Evolutionary conservation across 2,888 invertebrate species (phyloP).

Genomic region (Tinea pellionella): DNA sequence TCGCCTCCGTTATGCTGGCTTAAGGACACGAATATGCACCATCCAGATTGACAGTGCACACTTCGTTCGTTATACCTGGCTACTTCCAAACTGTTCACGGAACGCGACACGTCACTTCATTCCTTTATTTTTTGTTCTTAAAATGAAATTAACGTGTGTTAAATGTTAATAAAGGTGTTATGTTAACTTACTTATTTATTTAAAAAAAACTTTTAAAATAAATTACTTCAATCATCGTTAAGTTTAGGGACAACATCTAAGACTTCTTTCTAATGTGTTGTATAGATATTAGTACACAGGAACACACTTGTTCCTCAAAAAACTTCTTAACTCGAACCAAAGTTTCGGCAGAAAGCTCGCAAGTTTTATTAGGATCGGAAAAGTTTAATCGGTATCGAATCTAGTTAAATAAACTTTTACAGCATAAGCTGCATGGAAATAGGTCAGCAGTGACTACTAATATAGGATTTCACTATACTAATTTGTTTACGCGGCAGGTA

Average conservation of each 20-base stretch:
- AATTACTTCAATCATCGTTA: too few species aligned
- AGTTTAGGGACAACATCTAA: not conserved
- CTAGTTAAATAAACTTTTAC: slow-evolving; percentile 12
- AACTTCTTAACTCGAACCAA: not conserved
- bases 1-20: too few species aligned
- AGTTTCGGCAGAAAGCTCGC: slow-evolving; percentile 11
- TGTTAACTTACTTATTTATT: too few species aligned
- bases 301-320: not conserved
- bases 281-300: not conserved
- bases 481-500: not conserved
- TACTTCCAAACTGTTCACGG: too few species aligned
- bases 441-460: slow-evolving; percentile 1
- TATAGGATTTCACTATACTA: not conserved
- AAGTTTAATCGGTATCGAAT: slow-evolving; percentile 15
- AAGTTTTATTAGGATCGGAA: slow-evolving; percentile 15
- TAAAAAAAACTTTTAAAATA: too few species aligned
- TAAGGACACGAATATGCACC: too few species aligned
- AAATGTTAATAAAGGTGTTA: too few species aligned
- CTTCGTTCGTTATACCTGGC: too few species aligned
- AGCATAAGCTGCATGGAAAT: slow-evolving; percentile 7
- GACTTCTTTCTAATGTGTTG: slow-evolving; percentile 1
- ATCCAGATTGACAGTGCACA: too few species aligned
- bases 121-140: too few species aligned
- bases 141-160: too few species aligned
- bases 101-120: too few species aligned